Percentiles rank a stretch among this genome's conserved stretches.
Evolutionary conservation across 2,888 invertebrate species (phyloP).

Genomic region (Anarsia innoxiella): DNA sequence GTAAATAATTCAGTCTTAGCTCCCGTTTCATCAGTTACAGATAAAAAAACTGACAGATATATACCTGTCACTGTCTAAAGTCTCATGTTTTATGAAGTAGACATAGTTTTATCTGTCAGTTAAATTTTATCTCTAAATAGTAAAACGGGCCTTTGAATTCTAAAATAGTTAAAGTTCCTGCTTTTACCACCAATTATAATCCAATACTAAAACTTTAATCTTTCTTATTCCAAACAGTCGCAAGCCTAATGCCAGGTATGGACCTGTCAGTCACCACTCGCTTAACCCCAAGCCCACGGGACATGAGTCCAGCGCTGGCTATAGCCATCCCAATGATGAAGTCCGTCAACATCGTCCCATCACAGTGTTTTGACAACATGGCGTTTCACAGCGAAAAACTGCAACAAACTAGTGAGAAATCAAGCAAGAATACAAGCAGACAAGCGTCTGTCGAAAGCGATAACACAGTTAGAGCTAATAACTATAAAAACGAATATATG

Average conservation of each 20-base stretch:
- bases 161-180: too few species aligned
- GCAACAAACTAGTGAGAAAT: conserved; percentile 34
- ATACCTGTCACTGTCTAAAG: too few species aligned
- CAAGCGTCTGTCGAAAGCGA: conserved; percentile 55
- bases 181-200: background rate
- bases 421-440: conserved; percentile 44
- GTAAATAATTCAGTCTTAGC: too few species aligned
- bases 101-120: too few species aligned
- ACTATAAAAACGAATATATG: conserved; percentile 56
- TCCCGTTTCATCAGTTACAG: too few species aligned
- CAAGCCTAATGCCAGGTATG: conserved; percentile 71
- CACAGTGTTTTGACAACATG: conserved; percentile 70
- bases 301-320: conserved; percentile 77
- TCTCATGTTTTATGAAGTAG: too few species aligned
- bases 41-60: too few species aligned
- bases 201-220: too few species aligned
- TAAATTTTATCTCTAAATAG: too few species aligned
- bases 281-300: conserved; percentile 79
- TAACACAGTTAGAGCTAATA: conserved; percentile 51
- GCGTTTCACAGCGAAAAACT: conserved; percentile 57
- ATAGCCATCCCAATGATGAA: conserved; percentile 78
- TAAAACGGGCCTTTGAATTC: too few species aligned
- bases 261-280: conserved; percentile 79
- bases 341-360: conserved; percentile 64
- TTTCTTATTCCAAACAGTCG: conserved; percentile 47